These are phyloP conservation scores for Parnassius smintheus DNA, from an alignment of 2,888 invertebrate species.

Conservation along the genomic window DNA sequence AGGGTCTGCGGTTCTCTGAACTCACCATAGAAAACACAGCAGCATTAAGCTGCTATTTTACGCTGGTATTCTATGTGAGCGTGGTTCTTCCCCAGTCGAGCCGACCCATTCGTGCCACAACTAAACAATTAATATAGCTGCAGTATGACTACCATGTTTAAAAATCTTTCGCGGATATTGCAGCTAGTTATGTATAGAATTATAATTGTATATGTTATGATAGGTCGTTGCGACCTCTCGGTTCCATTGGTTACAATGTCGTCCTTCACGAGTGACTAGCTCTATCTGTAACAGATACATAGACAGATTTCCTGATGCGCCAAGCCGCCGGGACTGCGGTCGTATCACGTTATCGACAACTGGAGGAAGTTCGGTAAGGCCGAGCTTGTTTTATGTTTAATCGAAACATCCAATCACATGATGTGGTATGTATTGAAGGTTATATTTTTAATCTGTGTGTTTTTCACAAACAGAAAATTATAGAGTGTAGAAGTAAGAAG, in stretches of 20 bases:
- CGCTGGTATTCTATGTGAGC: no score
- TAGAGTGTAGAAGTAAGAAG: no score
- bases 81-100: no score
- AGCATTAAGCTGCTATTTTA: no score
- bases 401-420: conserved; percentile 10
- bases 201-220: neutral
- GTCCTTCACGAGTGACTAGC: conserved; percentile 25
- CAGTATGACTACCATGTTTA: no score
- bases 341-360: conserved; percentile 23
- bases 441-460: neutral
- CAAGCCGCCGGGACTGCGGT: conserved; percentile 23
- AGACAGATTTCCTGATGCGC: conserved; percentile 24
- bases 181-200: no score
- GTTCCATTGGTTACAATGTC: conserved; percentile 22
- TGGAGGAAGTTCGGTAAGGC: conserved; percentile 26
- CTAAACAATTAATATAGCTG: no score
- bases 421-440: conserved; percentile 5
- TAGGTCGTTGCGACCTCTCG: conserved; percentile 16
- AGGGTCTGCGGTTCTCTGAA: no score
- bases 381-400: conserved; percentile 7
- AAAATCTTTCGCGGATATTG: no score
- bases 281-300: conserved; percentile 22
- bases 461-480: no score
- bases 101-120: no score
- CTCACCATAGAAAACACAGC: no score